Percentiles rank a stretch among this genome's conserved stretches.
These are phyloP conservation scores for Streptopelia turtur DNA, from an alignment of 2,797 vertebrate genomes.

Conservation along the genomic window DNA sequence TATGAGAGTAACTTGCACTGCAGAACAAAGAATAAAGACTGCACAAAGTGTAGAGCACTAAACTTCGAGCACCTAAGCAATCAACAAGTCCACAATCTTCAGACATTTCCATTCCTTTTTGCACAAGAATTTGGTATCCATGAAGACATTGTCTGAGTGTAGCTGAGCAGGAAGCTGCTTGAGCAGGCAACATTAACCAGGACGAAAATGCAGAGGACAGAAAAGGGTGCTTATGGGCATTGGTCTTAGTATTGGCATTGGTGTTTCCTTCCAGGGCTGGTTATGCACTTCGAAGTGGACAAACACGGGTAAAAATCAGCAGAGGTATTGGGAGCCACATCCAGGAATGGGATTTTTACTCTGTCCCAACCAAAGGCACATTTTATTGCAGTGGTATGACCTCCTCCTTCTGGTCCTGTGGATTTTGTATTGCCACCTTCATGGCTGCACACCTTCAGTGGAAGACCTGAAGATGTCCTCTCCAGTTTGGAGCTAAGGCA, in stretches of 20 bases:
- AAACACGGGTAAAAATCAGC: background rate
- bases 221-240: background rate
- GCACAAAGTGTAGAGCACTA: background rate
- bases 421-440: background rate
- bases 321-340: background rate
- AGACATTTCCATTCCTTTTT: background rate
- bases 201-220: background rate
- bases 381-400: background rate
- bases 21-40: background rate
- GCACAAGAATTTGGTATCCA: background rate
- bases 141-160: background rate
- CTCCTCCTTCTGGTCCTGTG: background rate
- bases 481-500: background rate
- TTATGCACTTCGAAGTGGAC: background rate
- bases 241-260: background rate
- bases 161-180: background rate
- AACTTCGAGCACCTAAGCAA: background rate
- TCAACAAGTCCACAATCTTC: background rate
- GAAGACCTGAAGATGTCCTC: background rate
- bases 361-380: background rate
- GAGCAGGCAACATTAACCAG: background rate
- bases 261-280: background rate
- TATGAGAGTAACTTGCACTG: background rate
- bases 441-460: background rate
- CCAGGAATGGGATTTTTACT: background rate